These are phyloP conservation scores for Tenualosa ilisha DNA, from an alignment of 2,797 vertebrate species.

Conservation along the genomic window DNA sequence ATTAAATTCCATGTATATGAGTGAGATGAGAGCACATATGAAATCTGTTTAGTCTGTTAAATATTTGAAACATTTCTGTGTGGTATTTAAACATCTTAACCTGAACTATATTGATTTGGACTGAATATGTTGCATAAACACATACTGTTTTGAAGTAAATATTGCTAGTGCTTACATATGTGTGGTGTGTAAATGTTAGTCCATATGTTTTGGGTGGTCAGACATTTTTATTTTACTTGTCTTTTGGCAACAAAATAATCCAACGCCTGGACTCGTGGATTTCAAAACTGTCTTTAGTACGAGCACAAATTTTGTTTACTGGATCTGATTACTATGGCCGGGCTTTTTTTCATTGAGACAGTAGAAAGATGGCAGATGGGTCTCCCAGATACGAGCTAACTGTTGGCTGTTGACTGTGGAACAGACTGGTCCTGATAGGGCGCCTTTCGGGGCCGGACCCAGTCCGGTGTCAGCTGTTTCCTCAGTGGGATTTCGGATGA, in stretches of 20 bases:
- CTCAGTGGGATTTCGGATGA: neutral
- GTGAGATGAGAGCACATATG: too few species aligned
- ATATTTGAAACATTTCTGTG: too few species aligned
- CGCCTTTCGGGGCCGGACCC: neutral
- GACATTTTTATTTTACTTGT: neutral
- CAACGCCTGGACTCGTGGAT: neutral
- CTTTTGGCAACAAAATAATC: neutral
- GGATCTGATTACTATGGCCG: neutral
- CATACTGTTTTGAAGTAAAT: neutral
- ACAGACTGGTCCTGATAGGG: neutral
- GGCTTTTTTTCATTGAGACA: neutral
- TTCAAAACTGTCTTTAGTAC: neutral
- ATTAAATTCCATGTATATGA: too few species aligned
- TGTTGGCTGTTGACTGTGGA: neutral
- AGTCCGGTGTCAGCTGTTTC: neutral
- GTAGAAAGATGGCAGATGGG: slow-evolving; percentile 14
- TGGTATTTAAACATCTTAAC: too few species aligned
- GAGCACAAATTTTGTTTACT: neutral
- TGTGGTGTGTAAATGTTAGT: neutral
- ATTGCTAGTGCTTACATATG: neutral
- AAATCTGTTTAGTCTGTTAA: too few species aligned
- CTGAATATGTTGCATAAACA: neutral
- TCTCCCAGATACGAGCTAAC: neutral
- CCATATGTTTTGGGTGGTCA: neutral
- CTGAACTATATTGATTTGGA: too few species aligned